Conservation (phyloP, 2,888 invertebrate species). For the Caenorhabditis auriculariae region DNA sequence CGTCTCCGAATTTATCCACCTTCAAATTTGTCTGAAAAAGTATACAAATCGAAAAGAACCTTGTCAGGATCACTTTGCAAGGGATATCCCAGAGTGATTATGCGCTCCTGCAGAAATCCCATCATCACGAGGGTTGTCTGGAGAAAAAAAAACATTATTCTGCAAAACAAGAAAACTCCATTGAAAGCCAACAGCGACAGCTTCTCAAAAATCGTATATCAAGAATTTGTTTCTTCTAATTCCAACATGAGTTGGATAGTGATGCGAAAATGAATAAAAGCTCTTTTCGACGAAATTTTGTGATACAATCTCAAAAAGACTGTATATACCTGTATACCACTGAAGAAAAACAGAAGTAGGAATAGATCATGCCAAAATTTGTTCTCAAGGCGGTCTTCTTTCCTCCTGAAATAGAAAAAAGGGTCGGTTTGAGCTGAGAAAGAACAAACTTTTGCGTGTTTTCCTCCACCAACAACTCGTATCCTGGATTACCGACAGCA, state of each 20-base stretch:
- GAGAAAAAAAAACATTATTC: too few relatives aligned
- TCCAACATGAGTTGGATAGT: too few relatives aligned
- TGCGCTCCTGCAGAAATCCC: conserved; percentile 92
- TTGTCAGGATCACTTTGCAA: conserved; percentile 34
- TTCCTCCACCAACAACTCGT: conserved; percentile 23
- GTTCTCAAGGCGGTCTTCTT: neutral
- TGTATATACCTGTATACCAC: conserved; percentile 68
- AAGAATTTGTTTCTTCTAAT: too few relatives aligned
- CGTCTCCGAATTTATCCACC: conserved; percentile 79
- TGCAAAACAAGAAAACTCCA: too few relatives aligned
- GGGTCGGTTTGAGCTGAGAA: neutral
- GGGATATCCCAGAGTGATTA: conserved; percentile 78
- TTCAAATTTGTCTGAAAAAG: neutral
- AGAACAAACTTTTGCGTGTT: too few relatives aligned
- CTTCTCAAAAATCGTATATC: too few relatives aligned
- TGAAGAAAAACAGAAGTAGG: conserved; percentile 77
- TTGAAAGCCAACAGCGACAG: too few relatives aligned
- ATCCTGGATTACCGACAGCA: conserved; percentile 56
- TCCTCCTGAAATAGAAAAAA: neutral
- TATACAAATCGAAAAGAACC: conserved; percentile 64
- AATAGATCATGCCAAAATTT: neutral
- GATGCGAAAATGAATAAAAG: too few relatives aligned
- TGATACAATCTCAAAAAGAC: too few relatives aligned
- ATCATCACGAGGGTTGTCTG: conserved; percentile 83
- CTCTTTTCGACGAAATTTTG: too few relatives aligned